Evolutionary conservation across 2,797 vertebrate genomes (phyloP).

Genomic region (Forpus xanthops): DNA sequence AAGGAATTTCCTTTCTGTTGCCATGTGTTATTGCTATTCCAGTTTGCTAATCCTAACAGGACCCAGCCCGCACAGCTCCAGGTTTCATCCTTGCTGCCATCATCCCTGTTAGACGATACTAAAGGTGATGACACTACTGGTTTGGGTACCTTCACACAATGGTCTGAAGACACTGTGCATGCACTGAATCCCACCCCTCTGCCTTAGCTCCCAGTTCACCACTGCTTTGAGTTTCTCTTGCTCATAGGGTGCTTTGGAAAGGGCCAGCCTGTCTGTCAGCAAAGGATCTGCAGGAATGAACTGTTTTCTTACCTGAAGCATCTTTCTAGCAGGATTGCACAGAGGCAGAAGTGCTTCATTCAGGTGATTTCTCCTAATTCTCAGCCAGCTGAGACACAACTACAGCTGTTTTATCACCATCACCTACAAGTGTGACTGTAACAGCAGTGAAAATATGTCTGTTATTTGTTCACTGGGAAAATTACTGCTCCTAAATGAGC

Average conservation of each 20-base stretch:
- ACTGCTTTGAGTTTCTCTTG: neutral
- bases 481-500: constrained; percentile 28
- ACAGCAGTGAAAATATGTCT: constrained; percentile 25
- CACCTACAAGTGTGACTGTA: neutral
- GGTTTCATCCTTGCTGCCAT: neutral
- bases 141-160: neutral
- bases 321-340: neutral
- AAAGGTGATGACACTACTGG: neutral
- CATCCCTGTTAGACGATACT: neutral
- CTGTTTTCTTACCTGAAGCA: neutral
- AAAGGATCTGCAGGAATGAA: neutral
- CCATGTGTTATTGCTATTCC: neutral
- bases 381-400: neutral
- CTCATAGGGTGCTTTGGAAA: neutral
- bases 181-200: too few species aligned
- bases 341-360: neutral
- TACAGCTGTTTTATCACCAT: neutral
- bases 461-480: neutral
- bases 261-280: neutral
- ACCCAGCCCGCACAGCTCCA: neutral
- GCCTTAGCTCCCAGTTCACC: neutral
- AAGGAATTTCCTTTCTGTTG: neutral
- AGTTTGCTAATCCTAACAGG: neutral
- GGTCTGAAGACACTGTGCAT: neutral
- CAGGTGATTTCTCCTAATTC: neutral